Conservation (phyloP, 2,888 invertebrate genomes). For the Pachydiplax longipennis region DNA sequence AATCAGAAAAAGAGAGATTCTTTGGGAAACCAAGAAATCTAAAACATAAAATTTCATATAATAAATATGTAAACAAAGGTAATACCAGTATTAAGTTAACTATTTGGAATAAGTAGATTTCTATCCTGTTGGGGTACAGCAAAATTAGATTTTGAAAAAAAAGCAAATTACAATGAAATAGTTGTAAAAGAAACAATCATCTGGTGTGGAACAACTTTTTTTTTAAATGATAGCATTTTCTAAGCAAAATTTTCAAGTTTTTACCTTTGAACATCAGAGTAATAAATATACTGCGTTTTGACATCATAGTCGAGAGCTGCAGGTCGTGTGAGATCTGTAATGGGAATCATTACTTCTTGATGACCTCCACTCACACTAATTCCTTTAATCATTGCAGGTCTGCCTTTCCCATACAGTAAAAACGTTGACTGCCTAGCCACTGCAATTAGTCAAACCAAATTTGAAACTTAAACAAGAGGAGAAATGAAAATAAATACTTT, state of each 20-base stretch:
- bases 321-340: conserved; percentile 71
- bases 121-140: too few relatives aligned
- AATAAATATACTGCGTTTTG: conserved; percentile 68
- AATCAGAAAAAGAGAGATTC: too few relatives aligned
- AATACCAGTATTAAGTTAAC: not conserved
- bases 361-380: conserved; percentile 62
- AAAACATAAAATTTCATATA: too few relatives aligned
- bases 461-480: too few relatives aligned
- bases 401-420: conserved; percentile 70
- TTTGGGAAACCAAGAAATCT: too few relatives aligned
- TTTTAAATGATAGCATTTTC: too few relatives aligned
- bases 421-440: conserved; percentile 69
- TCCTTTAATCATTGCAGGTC: conserved; percentile 76
- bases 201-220: too few relatives aligned
- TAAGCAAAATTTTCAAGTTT: too few relatives aligned
- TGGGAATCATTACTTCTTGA: conserved; percentile 72
- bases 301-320: conserved; percentile 75
- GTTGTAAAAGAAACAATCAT: too few relatives aligned
- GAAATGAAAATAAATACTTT: too few relatives aligned
- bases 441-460: conserved; percentile 55
- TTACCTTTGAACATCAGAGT: conserved; percentile 65
- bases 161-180: too few relatives aligned
- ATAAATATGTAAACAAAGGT: not conserved
- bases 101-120: not conserved
- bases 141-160: too few relatives aligned